A percentile compares a stretch with the other conserved stretches of the same genome.
Conservation (phyloP, 2,888 invertebrate species). For the Tiphia femorata region DNA sequence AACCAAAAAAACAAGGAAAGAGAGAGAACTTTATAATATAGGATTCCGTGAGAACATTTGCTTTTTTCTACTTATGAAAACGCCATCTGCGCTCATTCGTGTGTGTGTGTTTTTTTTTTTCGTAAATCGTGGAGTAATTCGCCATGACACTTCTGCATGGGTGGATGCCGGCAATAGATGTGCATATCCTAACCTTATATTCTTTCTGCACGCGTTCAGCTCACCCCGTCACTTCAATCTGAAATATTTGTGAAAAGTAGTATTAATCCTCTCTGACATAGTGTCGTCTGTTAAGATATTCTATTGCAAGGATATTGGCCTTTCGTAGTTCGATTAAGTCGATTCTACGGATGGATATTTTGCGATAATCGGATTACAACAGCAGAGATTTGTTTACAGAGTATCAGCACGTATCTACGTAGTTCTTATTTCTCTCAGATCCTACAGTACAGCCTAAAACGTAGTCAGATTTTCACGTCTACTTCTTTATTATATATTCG, state of each 20-base stretch:
- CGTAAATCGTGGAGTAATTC: slow-evolving; percentile 16
- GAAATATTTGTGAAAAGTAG: slow-evolving; percentile 32
- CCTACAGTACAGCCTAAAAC: slow-evolving; percentile 23
- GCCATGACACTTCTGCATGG: slow-evolving; percentile 27
- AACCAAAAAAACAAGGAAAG: slow-evolving; percentile 27
- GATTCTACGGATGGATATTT: not conserved
- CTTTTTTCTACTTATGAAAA: too few species aligned
- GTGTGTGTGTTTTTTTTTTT: too few species aligned
- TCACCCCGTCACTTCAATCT: slow-evolving; percentile 35
- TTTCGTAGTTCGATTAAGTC: not conserved
- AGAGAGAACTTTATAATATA: slow-evolving; percentile 31
- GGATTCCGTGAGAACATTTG: slow-evolving; percentile 26
- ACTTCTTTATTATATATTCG: slow-evolving; percentile 55
- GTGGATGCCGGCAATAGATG: slow-evolving; percentile 26
- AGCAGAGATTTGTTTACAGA: slow-evolving; percentile 13
- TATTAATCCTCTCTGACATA: slow-evolving; percentile 5
- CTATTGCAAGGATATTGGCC: not conserved
- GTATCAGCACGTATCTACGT: not conserved
- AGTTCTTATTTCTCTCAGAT: not conserved
- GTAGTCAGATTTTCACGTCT: slow-evolving; percentile 31
- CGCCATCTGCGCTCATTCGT: too few species aligned
- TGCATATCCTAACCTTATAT: slow-evolving; percentile 38
- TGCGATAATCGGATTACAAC: not conserved
- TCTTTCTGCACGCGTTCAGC: slow-evolving; percentile 10
- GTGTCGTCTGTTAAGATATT: not conserved